Conservation (phyloP, 2,113 vertebrate genomes). For the Ibidorhyncha struthersii region DNA sequence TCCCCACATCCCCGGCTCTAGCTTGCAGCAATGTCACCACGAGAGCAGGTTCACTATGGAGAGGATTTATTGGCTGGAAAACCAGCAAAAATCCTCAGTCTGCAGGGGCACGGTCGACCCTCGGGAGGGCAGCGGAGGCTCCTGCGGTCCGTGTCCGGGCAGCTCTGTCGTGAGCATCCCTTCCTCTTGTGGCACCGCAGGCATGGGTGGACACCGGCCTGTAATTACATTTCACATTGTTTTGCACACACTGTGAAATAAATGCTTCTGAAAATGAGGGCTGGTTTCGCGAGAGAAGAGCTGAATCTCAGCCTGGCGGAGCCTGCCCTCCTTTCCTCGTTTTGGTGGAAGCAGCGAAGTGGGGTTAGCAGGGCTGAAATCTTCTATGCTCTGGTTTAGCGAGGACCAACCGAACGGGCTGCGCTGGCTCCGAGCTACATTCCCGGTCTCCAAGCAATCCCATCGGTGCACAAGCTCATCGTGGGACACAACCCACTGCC, state of each 20-base stretch:
- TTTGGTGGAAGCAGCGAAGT: not conserved
- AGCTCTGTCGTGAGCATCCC: not conserved
- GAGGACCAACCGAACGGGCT: fast-evolving
- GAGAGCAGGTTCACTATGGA: not conserved
- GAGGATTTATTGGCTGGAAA: not conserved
- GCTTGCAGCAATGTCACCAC: fast-evolving
- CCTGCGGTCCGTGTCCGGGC: fast-evolving
- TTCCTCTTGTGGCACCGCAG: not conserved
- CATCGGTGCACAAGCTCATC: fast-evolving
- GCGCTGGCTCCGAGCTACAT: not conserved
- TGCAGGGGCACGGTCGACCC: not conserved
- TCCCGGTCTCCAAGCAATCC: not conserved
- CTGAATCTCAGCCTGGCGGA: not conserved
- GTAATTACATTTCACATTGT: not conserved
- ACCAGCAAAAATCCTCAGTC: not conserved
- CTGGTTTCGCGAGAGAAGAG: not conserved
- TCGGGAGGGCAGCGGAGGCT: not conserved
- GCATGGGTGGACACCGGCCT: not conserved
- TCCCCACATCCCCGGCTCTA: fast-evolving
- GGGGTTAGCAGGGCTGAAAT: not conserved
- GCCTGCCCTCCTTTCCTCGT: not conserved
- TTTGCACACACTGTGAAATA: not conserved
- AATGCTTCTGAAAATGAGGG: not conserved
- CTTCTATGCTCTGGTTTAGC: fast-evolving
- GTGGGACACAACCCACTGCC: fast-evolving